Evolutionary conservation across 2,888 invertebrate species (phyloP).

Genomic region (Hydroisotoma schaefferi): DNA sequence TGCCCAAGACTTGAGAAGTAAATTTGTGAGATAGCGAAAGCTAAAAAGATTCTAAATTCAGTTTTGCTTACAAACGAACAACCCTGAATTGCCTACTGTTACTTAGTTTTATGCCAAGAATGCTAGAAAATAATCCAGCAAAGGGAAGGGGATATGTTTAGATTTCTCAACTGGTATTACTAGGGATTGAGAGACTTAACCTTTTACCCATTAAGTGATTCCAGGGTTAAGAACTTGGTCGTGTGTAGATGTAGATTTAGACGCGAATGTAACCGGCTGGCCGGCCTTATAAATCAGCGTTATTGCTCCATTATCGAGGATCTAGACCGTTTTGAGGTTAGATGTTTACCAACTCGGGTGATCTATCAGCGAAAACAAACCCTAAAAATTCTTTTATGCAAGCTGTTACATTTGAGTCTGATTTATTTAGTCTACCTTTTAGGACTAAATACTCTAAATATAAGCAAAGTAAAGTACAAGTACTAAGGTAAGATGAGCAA

Average conservation of each 20-base stretch:
- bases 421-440: no score
- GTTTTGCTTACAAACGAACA: no score
- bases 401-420: background rate
- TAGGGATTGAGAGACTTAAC: constrained; percentile 2
- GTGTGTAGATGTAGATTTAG: no score
- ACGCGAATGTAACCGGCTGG: constrained; percentile 4
- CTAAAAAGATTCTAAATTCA: no score
- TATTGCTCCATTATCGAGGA: constrained; percentile 1
- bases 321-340: constrained; percentile 9
- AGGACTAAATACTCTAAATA: no score
- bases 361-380: constrained; percentile 13
- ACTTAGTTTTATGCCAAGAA: background rate
- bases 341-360: constrained; percentile 15
- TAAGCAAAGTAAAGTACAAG: no score
- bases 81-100: background rate
- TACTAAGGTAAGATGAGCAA: no score
- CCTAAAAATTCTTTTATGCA: constrained; percentile 12
- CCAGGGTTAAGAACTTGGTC: background rate
- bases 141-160: background rate
- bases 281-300: constrained; percentile 8
- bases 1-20: no score
- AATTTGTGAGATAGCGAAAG: no score
- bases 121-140: background rate
- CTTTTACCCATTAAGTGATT: constrained; percentile 7
- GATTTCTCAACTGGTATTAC: background rate